Base-by-base conservation (phyloP, 2,113 vertebrate genomes). In the Zeus faber region DNA sequence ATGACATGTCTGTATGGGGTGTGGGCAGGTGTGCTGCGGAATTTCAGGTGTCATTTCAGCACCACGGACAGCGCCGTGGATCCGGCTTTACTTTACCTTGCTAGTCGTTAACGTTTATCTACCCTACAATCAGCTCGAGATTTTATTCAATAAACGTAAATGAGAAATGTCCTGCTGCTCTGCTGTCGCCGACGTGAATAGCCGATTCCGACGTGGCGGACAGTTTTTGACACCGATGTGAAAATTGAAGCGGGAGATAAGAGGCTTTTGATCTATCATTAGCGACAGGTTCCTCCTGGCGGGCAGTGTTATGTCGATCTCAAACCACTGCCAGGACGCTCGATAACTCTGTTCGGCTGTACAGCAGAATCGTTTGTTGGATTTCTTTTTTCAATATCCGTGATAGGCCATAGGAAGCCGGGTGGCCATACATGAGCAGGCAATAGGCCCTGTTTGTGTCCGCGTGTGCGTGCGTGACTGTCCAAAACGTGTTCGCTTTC, bases 31-130 rank as follows among this genome's bases (percentile, higher is more conserved):
- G 26, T 6, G 17, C 16, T 16, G 13, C 26, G 41, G 41, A 40
- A n/a, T 11, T 16, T 25, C 65, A 65, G 55, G 60, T 72, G 56
- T 31, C 41, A 35, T 62, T 78, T 87, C 81, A 89, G 87, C 53
- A 89, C 87, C 86, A 37, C 57, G 87, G 87, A 88, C 55, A 89
- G 85, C 54, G 60, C 22, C 67, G n/a, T n/a, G n/a, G 24, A 52
- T 25, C 31, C 13, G 17, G 6, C 27, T 45, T 13, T 20, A 9
- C 9, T 10, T 65, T 58, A 51, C 70, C 79, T 76, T 9, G 9
- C 9, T 10, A 3, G 31, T 35, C 7, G 31, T 35, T 31, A 3
- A 35, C 8, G 7, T 35, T 9, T n/a, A n/a, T n/a, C n/a, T n/a
- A n/a, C n/a, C n/a, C 9, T 35, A 11, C 0, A 35, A 9, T 13